Evolutionary conservation across 1,140 invertebrate genomes (phyloP), one percentile per base, ranked within the genome.

Genomic region (Rhyzopertha dominica): DNA sequence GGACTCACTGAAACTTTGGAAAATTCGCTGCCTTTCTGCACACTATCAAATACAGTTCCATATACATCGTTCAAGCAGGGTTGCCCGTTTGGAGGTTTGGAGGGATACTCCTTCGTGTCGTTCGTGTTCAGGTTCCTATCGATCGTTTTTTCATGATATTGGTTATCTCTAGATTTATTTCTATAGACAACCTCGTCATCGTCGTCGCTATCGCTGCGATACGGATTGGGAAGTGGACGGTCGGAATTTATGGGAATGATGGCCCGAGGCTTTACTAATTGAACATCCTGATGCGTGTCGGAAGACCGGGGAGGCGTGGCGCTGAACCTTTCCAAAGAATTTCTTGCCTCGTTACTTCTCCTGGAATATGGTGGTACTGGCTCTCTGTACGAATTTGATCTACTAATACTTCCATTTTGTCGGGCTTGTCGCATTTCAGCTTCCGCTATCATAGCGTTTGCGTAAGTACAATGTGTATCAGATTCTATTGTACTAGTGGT

Each of bases 181-280:
- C n/a, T n/a, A n/a, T n/a, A n/a, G n/a, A n/a, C n/a, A n/a, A n/a
- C n/a, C n/a, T n/a, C 9, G 13, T 28, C 22, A 32, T 32, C 45
- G 8, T 23, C 19, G 9, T 30, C 13, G 8, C 12, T 29, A 29
- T 50, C 55, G 19, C 8, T 39, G 22, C 58, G 59, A 31, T 61
- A 62, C 3, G 62, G 61, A 51, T 63, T 65, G 5, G 62, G 64
- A 12, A 65, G 38, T 3, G 61, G 37, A 41, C 63, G 50, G 49
- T 63, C 62, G 0, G 63, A 63, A 53, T 56, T 66, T 12, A 66
- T 62, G 13, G 61, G 63, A 30, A 64, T 65, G 25, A 60, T 20
- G 16, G 64, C 62, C 48, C 60, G 65, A 3, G 65, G 62, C 47
- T 65, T 62, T 8, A 67, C 54, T 9, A 67, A 32, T 32, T 56